Evolutionary conservation across 2,113 vertebrate genomes (phyloP), one percentile per base, ranked within the genome.

Genomic region (Dasyurus viverrinus): DNA sequence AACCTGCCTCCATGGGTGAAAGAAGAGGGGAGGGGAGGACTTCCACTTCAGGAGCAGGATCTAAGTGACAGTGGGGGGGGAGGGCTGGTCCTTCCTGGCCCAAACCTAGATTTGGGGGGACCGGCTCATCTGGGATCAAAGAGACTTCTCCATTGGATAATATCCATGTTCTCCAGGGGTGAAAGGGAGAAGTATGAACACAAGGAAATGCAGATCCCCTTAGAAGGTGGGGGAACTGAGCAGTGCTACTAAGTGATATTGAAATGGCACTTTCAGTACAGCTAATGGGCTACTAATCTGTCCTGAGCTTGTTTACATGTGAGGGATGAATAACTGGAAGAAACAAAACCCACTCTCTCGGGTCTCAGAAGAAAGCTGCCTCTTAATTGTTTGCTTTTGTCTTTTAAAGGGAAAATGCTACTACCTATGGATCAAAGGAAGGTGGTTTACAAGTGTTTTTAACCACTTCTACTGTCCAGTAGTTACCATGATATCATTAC

Each of bases 391-490:
- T 93, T 91, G 96, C 89, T 55, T 94, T 54, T 93, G 4, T 68
- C 53, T 36, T 68, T 93, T 91, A 89, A 76, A 90, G 55, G 91
- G 91, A 53, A 50, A 57, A 9, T 8, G 24, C 16, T 46, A 76
- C 42, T 52, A 23, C 36, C 55, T 36, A 1, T 0, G 12, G 8
- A 22, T 36, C 4, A 2, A 4, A 27, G 46, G 55, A 46, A n/a
- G 19, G 19, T 0, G 47, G 0, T 8, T 90, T 46, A 2, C 27
- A 50, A 24, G 54, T 23, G 16, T 23, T 84, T 8, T 91, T 92
- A 36, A 52, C 57, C 48, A 92, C 10, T 26, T 90, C n/a, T 89
- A 57, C 68, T 92, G 68, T 93, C 93, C 94, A 96, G 92, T 96
- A 53, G 50, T 92, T 89, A 14, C 6, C 42, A 53, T 46, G 53